Evolutionary conservation across 2,888 invertebrate genomes (phyloP), one percentile per base, ranked within the genome.

Genomic region (Chymomyza amoena): DNA sequence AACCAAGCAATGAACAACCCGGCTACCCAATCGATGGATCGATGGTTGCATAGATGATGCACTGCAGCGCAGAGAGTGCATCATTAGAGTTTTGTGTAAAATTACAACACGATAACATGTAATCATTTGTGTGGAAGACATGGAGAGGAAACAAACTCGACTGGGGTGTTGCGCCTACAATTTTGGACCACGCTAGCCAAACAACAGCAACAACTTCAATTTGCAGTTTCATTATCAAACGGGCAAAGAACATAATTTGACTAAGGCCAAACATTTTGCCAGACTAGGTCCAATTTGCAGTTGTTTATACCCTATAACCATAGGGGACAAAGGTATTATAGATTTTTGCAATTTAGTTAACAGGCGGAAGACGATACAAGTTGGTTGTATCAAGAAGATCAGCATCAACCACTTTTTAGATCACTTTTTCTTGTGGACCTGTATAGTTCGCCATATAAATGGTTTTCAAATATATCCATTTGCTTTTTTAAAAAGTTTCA

Each of bases 21-120:
- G 20, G 6, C 18, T 39, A 15, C 16, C 10, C 51, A 64, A 32
- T 61, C 60, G 39, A 20, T 68, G 59, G 52, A n/a, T 68, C 10
- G 69, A 60, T 70, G 65, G 68, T 61, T 70, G 50, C 69, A 18
- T 65, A 25, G 54, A 6, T 67, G 51, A 45, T 18, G 72, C 68
- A 67, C 28, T 25, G 66, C 57, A 62, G 52, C 39, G 52, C 52
- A 36, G 54, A 64, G 74, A 72, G 67, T 69, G 66, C 83, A 75
- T 89, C 87, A 88, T 88, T 89, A 82, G 85, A 80, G 82, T 66
- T 81, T 72, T 83, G 80, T 87, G 88, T 83, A 86, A 88, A 89
- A 88, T 88, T 89, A 85, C 86, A 86, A 89, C 87, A 85, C 80
- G 88, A 89, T 88, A 88, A 89, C 89, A 87, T 86, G 84, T 89